Evolutionary conservation across 2,888 invertebrate genomes (phyloP).

Genomic region (Amblyteles armatorius): DNA sequence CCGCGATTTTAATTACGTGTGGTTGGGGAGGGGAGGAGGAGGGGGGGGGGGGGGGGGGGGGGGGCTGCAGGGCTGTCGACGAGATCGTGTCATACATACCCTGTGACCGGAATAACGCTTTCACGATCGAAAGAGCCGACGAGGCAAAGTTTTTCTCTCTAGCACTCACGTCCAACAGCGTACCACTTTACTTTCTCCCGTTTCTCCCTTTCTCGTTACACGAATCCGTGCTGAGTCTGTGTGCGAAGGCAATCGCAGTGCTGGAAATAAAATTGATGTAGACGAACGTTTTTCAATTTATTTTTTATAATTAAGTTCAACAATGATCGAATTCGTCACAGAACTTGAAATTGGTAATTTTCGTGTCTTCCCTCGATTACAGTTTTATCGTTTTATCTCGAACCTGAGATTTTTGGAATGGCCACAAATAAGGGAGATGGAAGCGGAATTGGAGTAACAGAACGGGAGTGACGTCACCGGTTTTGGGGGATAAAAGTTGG

Average conservation of each 20-base stretch:
- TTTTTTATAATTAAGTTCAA: neutral
- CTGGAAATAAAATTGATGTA: neutral
- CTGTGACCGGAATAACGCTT: constrained; percentile 71
- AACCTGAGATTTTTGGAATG: neutral
- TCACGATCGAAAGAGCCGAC: constrained; percentile 65
- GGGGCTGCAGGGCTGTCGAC: constrained; percentile 56
- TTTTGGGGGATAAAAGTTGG: constrained; percentile 28
- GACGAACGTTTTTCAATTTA: neutral
- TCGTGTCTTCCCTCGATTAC: neutral
- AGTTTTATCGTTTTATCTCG: too few relatives aligned
- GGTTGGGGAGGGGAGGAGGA: neutral
- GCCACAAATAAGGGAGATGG: neutral
- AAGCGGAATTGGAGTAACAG: neutral
- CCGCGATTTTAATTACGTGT: constrained; percentile 18
- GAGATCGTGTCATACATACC: constrained; percentile 63
- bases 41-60: neutral
- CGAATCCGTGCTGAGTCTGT: constrained; percentile 49
- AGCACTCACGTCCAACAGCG: constrained; percentile 51
- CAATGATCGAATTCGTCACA: neutral
- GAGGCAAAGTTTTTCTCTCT: constrained; percentile 42
- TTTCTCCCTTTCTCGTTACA: constrained; percentile 66
- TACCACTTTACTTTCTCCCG: constrained; percentile 39
- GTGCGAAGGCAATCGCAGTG: neutral
- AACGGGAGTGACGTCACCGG: neutral
- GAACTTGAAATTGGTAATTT: neutral